Evolutionary conservation across 2,888 invertebrate species (phyloP).

Genomic region (Tethea ocularis): DNA sequence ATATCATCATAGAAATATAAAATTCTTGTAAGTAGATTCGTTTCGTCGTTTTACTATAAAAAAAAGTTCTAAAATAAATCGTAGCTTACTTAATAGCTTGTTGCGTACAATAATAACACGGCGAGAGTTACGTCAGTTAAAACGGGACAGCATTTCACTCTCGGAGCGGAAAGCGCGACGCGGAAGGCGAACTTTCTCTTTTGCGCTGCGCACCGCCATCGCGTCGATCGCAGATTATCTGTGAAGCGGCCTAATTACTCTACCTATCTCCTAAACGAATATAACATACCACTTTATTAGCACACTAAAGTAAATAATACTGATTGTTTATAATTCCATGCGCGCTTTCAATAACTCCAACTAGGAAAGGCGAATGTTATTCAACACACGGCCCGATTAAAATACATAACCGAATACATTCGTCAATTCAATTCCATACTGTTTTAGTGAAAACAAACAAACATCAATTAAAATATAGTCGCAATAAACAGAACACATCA

Average conservation of each 20-base stretch:
- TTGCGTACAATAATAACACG: slow-evolving; percentile 53
- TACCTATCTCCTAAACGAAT: background rate
- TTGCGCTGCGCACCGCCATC: slow-evolving; percentile 61
- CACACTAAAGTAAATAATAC: background rate
- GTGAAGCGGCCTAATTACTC: slow-evolving; percentile 3
- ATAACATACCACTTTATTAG: background rate
- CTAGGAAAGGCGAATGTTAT: background rate
- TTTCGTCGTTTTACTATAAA: too few species aligned
- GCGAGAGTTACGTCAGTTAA: slow-evolving; percentile 72
- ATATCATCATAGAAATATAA: too few species aligned
- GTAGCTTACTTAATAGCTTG: slow-evolving; percentile 11
- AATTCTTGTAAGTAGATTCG: too few species aligned
- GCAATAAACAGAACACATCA: slow-evolving; percentile 59
- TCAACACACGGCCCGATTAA: slow-evolving; percentile 12
- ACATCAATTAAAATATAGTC: slow-evolving; percentile 57
- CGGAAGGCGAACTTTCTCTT: slow-evolving; percentile 82
- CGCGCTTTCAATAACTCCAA: background rate
- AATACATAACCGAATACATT: slow-evolving; percentile 12
- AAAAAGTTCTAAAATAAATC: background rate
- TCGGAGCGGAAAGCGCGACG: slow-evolving; percentile 80
- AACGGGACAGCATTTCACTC: slow-evolving; percentile 83
- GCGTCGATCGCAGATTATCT: slow-evolving; percentile 49
- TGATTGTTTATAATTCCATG: background rate
- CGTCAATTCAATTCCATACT: slow-evolving; percentile 25
- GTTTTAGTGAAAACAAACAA: slow-evolving; percentile 49